A percentile compares a stretch with the other conserved stretches of the same genome.
phyloP scores from a whole-genome alignment of 2,888 invertebrate genomes.

The Temnothorax rugatulus region DNA sequence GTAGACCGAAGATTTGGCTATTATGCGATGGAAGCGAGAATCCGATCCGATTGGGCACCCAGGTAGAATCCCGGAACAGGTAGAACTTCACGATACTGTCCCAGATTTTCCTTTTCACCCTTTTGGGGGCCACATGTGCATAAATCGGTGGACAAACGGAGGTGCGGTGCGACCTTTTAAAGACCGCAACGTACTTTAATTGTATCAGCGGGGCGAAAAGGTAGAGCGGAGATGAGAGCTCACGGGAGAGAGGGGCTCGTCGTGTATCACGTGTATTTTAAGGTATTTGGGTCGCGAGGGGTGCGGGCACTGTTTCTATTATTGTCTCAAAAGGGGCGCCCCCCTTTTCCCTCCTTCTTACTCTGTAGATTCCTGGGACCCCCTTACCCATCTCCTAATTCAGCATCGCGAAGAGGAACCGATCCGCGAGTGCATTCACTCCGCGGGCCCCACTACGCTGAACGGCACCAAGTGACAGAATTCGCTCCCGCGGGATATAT shows the following conservation, averaged over 20 bases:
- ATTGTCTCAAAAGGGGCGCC: slow-evolving; percentile 83
- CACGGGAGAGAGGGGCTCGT: slow-evolving; percentile 61
- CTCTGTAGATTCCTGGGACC: slow-evolving; percentile 6
- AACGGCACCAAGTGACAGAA: slow-evolving; percentile 64
- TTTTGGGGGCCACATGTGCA: slow-evolving; percentile 63
- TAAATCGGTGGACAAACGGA: slow-evolving; percentile 78
- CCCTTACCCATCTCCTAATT: slow-evolving; percentile 32
- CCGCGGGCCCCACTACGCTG: slow-evolving; percentile 42
- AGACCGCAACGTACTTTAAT: slow-evolving; percentile 85
- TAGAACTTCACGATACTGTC: slow-evolving; percentile 56
- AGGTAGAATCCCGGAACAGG: slow-evolving; percentile 61
- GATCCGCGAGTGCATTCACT: slow-evolving; percentile 61
- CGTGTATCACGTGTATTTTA: slow-evolving; percentile 79
- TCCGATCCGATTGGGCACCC: slow-evolving; percentile 60
- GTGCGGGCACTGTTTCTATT: slow-evolving; percentile 83
- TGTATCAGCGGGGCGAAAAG: slow-evolving; percentile 77
- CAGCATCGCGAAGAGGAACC: slow-evolving; percentile 56
- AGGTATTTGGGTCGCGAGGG: slow-evolving; percentile 80
- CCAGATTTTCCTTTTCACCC: slow-evolving; percentile 76
- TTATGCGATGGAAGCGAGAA: slow-evolving; percentile 57
- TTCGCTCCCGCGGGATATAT: slow-evolving; percentile 59
- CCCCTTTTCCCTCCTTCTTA: slow-evolving; percentile 49
- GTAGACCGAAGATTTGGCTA: slow-evolving; percentile 59
- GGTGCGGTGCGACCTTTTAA: slow-evolving; percentile 63
- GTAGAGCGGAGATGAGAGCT: slow-evolving; percentile 24